Conservation (phyloP, 2,888 invertebrate genomes). For the Trimorus sp. region DNA sequence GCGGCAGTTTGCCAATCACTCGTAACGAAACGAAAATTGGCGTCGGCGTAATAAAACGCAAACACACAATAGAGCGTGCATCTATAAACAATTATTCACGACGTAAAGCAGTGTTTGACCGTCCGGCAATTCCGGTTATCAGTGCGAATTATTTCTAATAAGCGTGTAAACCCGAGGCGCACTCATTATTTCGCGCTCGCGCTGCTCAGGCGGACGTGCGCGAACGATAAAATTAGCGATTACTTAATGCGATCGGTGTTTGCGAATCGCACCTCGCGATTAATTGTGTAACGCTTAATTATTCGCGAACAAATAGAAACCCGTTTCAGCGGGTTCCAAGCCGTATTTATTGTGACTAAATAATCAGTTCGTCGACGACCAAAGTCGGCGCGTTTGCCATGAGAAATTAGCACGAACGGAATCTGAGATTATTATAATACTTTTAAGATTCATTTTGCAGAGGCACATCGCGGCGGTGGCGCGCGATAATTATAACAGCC, state of each 20-base stretch:
- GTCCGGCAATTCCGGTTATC: conserved; percentile 31
- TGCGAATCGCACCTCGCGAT: conserved; percentile 19
- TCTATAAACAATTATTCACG: conserved; percentile 28
- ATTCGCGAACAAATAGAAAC: conserved; percentile 30
- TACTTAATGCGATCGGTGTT: conserved; percentile 40
- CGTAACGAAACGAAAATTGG: conserved; percentile 32
- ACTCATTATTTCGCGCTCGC: conserved; percentile 42
- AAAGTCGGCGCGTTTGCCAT: too few species aligned
- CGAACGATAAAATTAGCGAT: conserved; percentile 35
- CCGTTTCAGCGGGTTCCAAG: conserved; percentile 17
- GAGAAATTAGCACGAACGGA: background rate
- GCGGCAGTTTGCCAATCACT: background rate
- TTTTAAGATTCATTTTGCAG: conserved; percentile 41
- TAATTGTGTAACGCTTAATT: conserved; percentile 34
- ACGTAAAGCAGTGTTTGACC: conserved; percentile 30
- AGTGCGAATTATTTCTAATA: conserved; percentile 46
- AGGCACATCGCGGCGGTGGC: conserved; percentile 45
- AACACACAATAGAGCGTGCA: conserved; percentile 27
- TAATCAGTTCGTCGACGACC: too few species aligned
- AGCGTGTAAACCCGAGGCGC: conserved; percentile 31
- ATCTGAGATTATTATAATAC: conserved; percentile 15
- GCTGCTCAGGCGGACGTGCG: conserved; percentile 18
- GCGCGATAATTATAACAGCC: conserved; percentile 61
- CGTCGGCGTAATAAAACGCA: conserved; percentile 15
- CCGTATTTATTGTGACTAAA: conserved; percentile 11